Base-by-base conservation (phyloP, 2,888 invertebrate species). In the Pachycephus smyrnensis region DNA sequence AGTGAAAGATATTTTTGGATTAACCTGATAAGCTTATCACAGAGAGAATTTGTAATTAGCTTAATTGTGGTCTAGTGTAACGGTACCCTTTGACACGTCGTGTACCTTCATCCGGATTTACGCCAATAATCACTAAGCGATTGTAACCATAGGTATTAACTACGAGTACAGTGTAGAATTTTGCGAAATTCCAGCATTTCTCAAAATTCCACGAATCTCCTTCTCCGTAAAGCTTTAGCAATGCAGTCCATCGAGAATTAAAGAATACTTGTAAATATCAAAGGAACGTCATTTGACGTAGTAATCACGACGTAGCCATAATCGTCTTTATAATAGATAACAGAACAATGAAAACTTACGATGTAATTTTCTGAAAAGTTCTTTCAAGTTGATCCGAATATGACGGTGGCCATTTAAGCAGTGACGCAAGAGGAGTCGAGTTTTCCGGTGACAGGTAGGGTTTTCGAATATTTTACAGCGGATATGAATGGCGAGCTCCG, bases 321-420 rank as follows among this genome's bases (percentile, higher is more conserved):
- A 23, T 40, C 9, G 23, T 23, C 40, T 40, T 15, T 4, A 1
- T 23, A 23, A 40, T 23, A 40, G 6, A 23, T 40, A 40, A 9
- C 40, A 40, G 23, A 40, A 23, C 4, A 40, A 23, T 23, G 6
- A 6, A 6, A 40, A 40, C 40, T 40, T 23, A 40, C 40, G 40
- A 40, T 40, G 23, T 40, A 40, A 40, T 40, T 40, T 40, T 40
- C 23, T 23, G 40, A 69, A 55, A 68, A 75, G 73, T 76, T 82
- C 76, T 77, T 82, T 79, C 77, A 79, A 55, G 75, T 75, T 76
- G 69, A 80, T 81, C 78, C 78, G 75, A 73, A 79, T 79, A n/a
- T 37, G 55, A 79, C 74, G 37, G 73, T 31, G 55, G 12, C 32
- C 33, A 35, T 33, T 33, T 76, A 12, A 68, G 73, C 78, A 77